phyloP scores from a whole-genome alignment of 2,797 vertebrate genomes.

The Poecilia picta region DNA sequence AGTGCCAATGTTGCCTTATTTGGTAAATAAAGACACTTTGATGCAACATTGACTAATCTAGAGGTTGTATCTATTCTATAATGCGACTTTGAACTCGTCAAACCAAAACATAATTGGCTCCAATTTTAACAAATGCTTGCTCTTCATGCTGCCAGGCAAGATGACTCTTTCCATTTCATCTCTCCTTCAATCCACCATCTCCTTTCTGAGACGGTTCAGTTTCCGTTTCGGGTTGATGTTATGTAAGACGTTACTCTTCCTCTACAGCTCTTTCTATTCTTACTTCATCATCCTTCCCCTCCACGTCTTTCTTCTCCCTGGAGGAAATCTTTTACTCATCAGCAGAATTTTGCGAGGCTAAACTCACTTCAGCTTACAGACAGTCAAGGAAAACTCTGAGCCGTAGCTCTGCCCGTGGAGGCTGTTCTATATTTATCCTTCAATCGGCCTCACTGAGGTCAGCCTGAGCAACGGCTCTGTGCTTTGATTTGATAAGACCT shows the following conservation, averaged over 20 bases:
- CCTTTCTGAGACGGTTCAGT: constrained; percentile 3
- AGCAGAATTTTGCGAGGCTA: constrained; percentile 30
- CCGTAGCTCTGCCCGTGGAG: neutral
- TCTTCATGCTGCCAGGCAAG: neutral
- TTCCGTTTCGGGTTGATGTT: constrained; percentile 11
- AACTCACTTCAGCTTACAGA: constrained; percentile 22
- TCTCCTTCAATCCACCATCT: neutral
- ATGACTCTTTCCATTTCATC: neutral
- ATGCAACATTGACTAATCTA: too few species aligned
- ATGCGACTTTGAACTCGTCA: neutral
- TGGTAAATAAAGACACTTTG: too few species aligned
- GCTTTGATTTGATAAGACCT: neutral
- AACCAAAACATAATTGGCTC: neutral
- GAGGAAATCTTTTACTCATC: constrained; percentile 30
- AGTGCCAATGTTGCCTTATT: too few species aligned
- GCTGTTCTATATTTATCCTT: constrained; percentile 12
- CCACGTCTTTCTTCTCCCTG: constrained; percentile 8
- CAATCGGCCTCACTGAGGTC: constrained; percentile 17
- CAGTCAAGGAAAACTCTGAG: constrained; percentile 15
- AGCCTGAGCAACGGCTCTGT: neutral
- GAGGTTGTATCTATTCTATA: neutral
- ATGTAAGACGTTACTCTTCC: constrained; percentile 16
- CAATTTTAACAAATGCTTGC: neutral
- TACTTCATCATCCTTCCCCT: constrained; percentile 12
- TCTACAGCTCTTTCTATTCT: constrained; percentile 5